phyloP scores from a whole-genome alignment of 2,888 invertebrate species.

The Synanthedon andrenaeformis region DNA sequence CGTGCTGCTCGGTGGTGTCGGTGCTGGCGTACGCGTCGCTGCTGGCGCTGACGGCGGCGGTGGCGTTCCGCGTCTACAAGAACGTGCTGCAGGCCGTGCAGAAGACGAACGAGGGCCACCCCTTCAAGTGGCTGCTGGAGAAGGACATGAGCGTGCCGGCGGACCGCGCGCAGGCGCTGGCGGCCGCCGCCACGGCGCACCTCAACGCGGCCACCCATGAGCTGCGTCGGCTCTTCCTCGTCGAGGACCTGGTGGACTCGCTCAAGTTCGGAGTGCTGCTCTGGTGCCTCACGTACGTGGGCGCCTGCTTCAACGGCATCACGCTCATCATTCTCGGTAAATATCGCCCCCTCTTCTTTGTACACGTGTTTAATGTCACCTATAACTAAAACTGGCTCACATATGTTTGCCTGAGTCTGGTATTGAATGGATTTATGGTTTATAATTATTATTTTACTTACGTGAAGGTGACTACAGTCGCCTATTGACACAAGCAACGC shows the following conservation, averaged over 20 bases:
- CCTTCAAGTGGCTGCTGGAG: constrained; percentile 96
- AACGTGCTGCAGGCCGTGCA: constrained; percentile 94
- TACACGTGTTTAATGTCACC: no score
- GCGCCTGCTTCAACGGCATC: constrained; percentile 99
- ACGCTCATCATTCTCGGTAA: constrained; percentile 95
- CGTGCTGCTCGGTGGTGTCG: constrained; percentile 94
- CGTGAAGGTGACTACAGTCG: not conserved
- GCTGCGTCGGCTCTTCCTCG: constrained; percentile 91
- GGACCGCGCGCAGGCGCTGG: constrained; percentile 91
- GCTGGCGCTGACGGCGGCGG: constrained; percentile 85
- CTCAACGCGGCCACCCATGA: constrained; percentile 84
- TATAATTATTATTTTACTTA: not conserved
- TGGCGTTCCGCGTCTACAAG: constrained; percentile 96
- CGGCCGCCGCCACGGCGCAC: constrained; percentile 88
- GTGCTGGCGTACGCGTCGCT: constrained; percentile 94
- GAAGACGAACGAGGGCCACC: constrained; percentile 96
- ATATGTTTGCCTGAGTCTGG: no score
- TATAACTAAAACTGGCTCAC: no score
- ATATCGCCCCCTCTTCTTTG: constrained; percentile 14
- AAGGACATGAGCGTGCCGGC: constrained; percentile 88
- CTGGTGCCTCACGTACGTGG: constrained; percentile 97
- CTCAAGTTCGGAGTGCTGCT: constrained; percentile 94
- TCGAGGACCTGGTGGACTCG: constrained; percentile 96
- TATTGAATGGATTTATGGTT: no score
- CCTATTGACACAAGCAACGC: not conserved